These are phyloP conservation scores for Dicranocentrus wangi DNA, from an alignment of 2,888 invertebrate genomes.

Conservation along the genomic window DNA sequence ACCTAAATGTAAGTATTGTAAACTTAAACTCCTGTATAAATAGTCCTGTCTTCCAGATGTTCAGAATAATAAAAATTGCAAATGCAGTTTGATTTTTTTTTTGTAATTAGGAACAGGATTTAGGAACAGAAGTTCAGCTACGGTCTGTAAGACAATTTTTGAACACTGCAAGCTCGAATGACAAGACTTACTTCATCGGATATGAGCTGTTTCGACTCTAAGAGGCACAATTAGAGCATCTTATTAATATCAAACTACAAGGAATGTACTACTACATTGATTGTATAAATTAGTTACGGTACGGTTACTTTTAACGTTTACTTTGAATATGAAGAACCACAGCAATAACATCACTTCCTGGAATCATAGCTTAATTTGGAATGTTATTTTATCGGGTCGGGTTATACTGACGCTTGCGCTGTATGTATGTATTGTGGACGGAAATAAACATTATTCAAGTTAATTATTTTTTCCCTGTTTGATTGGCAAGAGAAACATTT, in stretches of 20 bases:
- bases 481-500: too few relatives aligned
- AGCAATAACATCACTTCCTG: neutral
- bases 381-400: too few relatives aligned
- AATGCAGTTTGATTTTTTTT: too few relatives aligned
- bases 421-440: neutral
- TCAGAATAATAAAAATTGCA: too few relatives aligned
- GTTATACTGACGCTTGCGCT: neutral
- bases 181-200: constrained; percentile 1
- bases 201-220: neutral
- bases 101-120: too few relatives aligned
- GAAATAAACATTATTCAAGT: neutral
- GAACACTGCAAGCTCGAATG: constrained; percentile 9
- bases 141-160: too few relatives aligned
- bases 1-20: too few relatives aligned
- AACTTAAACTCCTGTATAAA: too few relatives aligned
- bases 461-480: neutral
- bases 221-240: neutral
- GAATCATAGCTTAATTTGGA: neutral
- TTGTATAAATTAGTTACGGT: neutral
- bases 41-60: too few relatives aligned
- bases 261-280: neutral
- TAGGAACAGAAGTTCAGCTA: too few relatives aligned
- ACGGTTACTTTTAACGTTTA: neutral
- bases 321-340: neutral
- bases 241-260: neutral